Evolutionary conservation across 2,888 invertebrate species (phyloP).

Genomic region (Lithophane socia): DNA sequence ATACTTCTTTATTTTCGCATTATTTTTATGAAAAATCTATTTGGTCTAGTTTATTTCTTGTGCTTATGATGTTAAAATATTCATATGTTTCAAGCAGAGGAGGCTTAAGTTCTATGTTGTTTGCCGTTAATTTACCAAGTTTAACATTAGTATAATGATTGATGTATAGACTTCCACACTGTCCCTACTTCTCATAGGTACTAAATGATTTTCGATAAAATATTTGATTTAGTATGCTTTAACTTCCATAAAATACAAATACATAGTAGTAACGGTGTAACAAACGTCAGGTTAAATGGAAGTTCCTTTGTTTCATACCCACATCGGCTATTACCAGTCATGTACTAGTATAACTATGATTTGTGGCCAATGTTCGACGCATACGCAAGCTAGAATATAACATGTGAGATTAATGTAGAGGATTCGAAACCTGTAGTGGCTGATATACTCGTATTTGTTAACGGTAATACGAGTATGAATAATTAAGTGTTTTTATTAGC

Average conservation of each 20-base stretch:
- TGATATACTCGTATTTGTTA: conserved; percentile 45
- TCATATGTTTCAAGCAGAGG: not conserved
- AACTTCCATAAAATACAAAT: conserved; percentile 37
- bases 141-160: not conserved
- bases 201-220: too few relatives aligned
- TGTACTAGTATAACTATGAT: conserved; percentile 67
- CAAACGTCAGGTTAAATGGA: conserved; percentile 62
- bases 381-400: conserved; percentile 39
- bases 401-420: conserved; percentile 49
- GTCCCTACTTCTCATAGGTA: too few relatives aligned
- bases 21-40: not conserved
- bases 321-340: conserved; percentile 64
- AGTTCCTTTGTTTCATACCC: conserved; percentile 72
- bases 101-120: not conserved
- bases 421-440: conserved; percentile 36
- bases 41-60: too few relatives aligned
- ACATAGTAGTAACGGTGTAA: conserved; percentile 68
- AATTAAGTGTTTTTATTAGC: conserved; percentile 20
- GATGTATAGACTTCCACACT: too few relatives aligned
- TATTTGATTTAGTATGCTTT: not conserved
- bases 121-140: not conserved
- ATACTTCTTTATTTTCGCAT: conserved; percentile 1
- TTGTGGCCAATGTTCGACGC: conserved; percentile 60
- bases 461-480: conserved; percentile 35
- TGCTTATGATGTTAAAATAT: not conserved